Base-by-base conservation (phyloP, 35 echinoderm and acorn worm genomes). In the Eucidaris tribuloides region DNA sequence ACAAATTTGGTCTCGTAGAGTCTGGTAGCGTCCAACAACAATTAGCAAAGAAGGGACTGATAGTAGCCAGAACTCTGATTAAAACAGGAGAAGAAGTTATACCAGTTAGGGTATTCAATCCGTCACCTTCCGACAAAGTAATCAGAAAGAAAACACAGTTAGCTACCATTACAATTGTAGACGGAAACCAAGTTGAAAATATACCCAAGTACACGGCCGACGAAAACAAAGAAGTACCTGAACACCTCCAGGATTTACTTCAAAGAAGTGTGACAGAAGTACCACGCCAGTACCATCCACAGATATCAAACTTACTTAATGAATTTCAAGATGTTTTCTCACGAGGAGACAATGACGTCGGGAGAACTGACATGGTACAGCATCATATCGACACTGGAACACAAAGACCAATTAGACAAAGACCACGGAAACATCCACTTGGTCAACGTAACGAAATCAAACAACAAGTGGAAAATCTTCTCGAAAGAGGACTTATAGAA, bases 311-410 rank as follows among this genome's bases (percentile, higher is more conserved):
- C 6, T 80, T 83, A 23, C 43, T 89, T 1, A 40, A 41, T 40
- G 22, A 84, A 77, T 89, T 33, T 59, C 82, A 85, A 40, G 88
- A 84, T 36, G 60, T 84, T 2, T 90, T 90, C 55, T 63, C 81
- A 2, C 52, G 17, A 25, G 45, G 42, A 1, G 71, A 78, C 76
- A 37, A 76, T 7, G 88, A 90, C 32, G 15, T 90, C 1, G 88
- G 88, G 3, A 61, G 70, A n/a, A 89, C 88, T 2, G 46, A 41
- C 20, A 0, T 84, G 2, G 88, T 90, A 0, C 83, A 90, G 48
- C 88, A 90, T 58, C 37, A 20, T 17, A 90, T 90, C 30, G 45
- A 78, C 24, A 90, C 88, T 0, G 71, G 32, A 6, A 68, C 62
- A 29, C 59, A 79, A 18, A 27, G 19, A 1, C 88, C 81, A 31